phyloP scores from a whole-genome alignment of 2,113 vertebrate genomes.

The Natator depressus region DNA sequence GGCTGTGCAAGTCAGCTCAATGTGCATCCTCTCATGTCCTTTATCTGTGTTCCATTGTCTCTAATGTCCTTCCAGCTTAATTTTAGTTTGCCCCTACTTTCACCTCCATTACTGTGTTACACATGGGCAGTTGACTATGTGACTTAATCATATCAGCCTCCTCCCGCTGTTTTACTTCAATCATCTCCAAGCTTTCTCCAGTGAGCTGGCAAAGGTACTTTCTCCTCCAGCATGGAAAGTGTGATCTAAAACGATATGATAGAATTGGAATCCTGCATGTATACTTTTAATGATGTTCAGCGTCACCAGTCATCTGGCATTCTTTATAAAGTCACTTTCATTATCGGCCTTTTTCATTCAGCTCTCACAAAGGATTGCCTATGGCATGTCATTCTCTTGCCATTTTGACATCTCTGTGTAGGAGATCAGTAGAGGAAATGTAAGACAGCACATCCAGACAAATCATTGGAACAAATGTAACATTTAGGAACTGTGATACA shows the following conservation, averaged over 20 bases:
- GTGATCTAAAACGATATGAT: constrained; percentile 34
- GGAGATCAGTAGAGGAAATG: constrained; percentile 30
- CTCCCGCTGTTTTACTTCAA: constrained; percentile 65
- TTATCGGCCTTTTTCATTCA: constrained; percentile 53
- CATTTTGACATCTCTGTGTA: constrained; percentile 11
- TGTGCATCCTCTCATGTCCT: constrained; percentile 9
- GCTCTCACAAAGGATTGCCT: constrained; percentile 54
- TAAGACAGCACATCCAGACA: neutral
- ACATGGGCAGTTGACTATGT: constrained; percentile 60
- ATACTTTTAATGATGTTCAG: neutral
- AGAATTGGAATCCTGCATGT: constrained; percentile 38
- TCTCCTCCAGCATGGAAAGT: neutral
- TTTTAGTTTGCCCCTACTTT: constrained; percentile 64
- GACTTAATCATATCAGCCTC: constrained; percentile 47
- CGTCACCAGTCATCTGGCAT: constrained; percentile 10
- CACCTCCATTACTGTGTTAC: constrained; percentile 51
- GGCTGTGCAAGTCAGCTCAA: neutral
- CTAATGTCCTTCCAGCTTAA: constrained; percentile 48
- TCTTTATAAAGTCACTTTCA: constrained; percentile 40
- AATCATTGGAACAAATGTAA: neutral
- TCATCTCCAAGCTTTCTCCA: constrained; percentile 63
- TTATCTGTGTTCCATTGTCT: constrained; percentile 7
- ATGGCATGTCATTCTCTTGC: constrained; percentile 7
- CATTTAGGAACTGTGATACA: neutral
- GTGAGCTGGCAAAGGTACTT: constrained; percentile 52